Evolutionary conservation across 2,888 invertebrate genomes (phyloP).

Genomic region (Tricholauxania praeusta): DNA sequence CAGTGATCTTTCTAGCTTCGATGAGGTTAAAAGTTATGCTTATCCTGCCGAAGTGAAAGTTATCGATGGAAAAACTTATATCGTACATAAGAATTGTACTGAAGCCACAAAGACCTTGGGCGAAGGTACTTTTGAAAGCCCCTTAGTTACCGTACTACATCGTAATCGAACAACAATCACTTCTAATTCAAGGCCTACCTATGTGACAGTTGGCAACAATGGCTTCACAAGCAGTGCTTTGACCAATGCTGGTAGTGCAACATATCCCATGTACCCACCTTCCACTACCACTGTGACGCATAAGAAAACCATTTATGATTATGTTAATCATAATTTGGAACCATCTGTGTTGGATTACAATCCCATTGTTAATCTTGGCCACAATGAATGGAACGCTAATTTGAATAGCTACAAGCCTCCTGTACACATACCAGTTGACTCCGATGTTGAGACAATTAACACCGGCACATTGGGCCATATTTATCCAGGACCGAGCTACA

Average conservation of each 20-base stretch:
- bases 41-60: conserved; percentile 64
- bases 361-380: conserved; percentile 57
- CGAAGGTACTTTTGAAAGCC: conserved; percentile 44
- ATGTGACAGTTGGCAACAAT: conserved; percentile 37
- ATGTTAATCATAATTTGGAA: conserved; percentile 58
- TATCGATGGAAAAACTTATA: conserved; percentile 62
- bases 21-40: conserved; percentile 61
- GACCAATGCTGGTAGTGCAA: conserved; percentile 37
- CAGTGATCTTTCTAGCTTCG: conserved; percentile 57
- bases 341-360: conserved; percentile 60
- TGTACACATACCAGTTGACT: conserved; percentile 50
- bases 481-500: conserved; percentile 37
- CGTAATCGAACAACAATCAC: conserved; percentile 52
- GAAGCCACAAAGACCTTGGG: conserved; percentile 54
- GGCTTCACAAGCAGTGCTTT: conserved; percentile 43
- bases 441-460: conserved; percentile 45
- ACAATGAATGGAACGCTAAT: conserved; percentile 36
- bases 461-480: conserved; percentile 30
- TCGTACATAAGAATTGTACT: conserved; percentile 64
- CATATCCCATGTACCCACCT: conserved; percentile 14
- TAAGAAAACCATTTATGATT: conserved; percentile 57
- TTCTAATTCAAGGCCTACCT: conserved; percentile 46
- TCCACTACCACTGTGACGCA: conserved; percentile 46
- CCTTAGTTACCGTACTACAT: conserved; percentile 51
- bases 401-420: conserved; percentile 45